Evolutionary conservation across 2,888 invertebrate genomes (phyloP), one percentile per base, ranked within the genome.

Genomic region (Perithous albicinctus): DNA sequence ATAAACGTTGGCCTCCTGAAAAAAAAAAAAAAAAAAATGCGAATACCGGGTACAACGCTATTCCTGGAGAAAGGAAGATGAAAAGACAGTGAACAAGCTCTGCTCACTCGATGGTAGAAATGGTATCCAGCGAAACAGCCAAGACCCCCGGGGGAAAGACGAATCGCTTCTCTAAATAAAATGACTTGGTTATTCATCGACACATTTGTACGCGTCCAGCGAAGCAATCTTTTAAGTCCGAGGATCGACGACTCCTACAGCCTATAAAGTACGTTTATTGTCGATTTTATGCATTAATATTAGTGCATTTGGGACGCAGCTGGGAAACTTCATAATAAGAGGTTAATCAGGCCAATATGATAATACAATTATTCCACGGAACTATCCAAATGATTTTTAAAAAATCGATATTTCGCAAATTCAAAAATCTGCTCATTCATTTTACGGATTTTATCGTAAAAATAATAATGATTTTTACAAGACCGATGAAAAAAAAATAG

Each of bases 121-220:
- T 69, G 84, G 85, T 83, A 78, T 85, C 85, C 83, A 56, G 18
- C 43, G 48, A 12, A 51, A 23, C 18, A 70, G 61, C 85, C 84
- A 83, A 86, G 86, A 86, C 88, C 87, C 86, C 85, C 86, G 87
- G 87, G n/a, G 84, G 89, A 88, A 91, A 92, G 92, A 92, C 90
- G 89, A 84, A 92, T 92, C 88, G 91, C 88, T 91, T 91, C 91
- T 91, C 90, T 89, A 92, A 91, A 92, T 92, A 91, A 92, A 92
- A 91, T 92, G 91, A 92, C 91, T 91, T 86, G 91, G 91, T 91
- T 92, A 92, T 92, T 91, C 92, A 92, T 92, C 91, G 92, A 89
- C 90, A 89, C 90, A 92, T 92, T 92, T 92, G 91, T 91, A 91
- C 90, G 88, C 90, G 91, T 91, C 91, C 59, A 76, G 75, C 79